Evolutionary conservation across 2,797 vertebrate genomes (phyloP).

Genomic region (Gambelia wislizenii): DNA sequence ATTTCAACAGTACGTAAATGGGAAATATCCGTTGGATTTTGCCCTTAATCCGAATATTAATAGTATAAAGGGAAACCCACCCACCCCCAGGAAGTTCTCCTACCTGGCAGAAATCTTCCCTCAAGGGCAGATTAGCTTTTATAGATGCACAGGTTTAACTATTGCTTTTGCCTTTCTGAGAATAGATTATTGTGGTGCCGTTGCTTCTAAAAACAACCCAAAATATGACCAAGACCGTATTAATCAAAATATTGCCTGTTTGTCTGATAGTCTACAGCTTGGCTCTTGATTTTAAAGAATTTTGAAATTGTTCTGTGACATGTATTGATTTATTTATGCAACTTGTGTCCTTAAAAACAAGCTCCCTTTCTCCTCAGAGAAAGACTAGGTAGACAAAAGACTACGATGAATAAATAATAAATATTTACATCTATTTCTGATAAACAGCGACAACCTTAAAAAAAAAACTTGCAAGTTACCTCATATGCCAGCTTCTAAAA

Average conservation of each 20-base stretch:
- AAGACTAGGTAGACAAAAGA: background rate
- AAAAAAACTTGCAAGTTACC: background rate
- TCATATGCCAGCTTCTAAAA: background rate
- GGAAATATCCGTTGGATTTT: background rate
- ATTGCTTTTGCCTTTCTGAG: background rate
- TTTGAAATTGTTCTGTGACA: background rate
- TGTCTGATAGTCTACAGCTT: background rate
- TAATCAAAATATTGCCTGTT: background rate
- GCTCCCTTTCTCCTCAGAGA: background rate
- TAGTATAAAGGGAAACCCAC: too few relatives aligned
- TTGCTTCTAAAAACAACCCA: background rate
- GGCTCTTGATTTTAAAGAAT: background rate
- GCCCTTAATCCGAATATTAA: background rate
- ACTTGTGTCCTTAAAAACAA: background rate
- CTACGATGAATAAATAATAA: background rate
- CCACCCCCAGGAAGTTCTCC: background rate
- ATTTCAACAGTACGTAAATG: background rate
- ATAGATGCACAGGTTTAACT: background rate
- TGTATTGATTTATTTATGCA: slow-evolving; percentile 9
- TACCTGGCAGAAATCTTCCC: background rate
- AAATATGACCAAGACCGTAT: too few relatives aligned
- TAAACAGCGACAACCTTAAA: background rate
- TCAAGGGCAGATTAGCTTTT: background rate
- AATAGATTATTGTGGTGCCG: background rate
- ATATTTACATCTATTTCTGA: background rate